Evolutionary conservation across 1,140 invertebrate species (phyloP), one percentile per base, ranked within the genome.

Genomic region (Dinoponera quadriceps): DNA sequence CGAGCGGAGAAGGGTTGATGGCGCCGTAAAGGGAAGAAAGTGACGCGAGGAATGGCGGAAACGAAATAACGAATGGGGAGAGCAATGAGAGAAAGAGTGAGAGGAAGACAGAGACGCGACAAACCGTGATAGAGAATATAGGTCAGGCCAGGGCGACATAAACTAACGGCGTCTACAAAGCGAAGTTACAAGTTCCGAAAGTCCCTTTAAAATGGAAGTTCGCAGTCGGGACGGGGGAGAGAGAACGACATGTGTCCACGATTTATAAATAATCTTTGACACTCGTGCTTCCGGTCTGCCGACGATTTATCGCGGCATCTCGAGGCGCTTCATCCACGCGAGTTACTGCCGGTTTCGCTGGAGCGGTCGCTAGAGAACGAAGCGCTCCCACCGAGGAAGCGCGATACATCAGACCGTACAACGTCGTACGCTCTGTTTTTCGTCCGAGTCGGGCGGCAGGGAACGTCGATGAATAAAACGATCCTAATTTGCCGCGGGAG

Each of bases 201-300:
- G 44, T 25, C 25, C 73, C 38, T 75, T 65, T 63, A 75, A 63
- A 63, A 63, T 18, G 44, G 9, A 7, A 75, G 7, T 49, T 29
- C 14, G 73, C 73, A 57, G 20, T 22, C 4, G 29, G n/a, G 20
- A 33, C 29, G 5, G 29, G 29, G 29, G 29, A 5, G 29, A 5
- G 38, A 44, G 38, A 44, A 33, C 3, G 27, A 44, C 22, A n/a
- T n/a, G 44, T 22, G 11, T 60, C 3, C 13, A 48, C 48, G 5
- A 60, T 48, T 72, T 29, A 59, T 57, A 80, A 72, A 81, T 72
- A 72, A 81, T 48, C 18, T 59, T 59, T 72, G 54, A 57, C 54
- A 48, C 44, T 48, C 48, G 16, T 44, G 33, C 22, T 44, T 18
- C 7, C 49, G 20, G 4, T 0, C 38, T 27, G 66, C 33, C 18